A percentile compares a stretch with the other conserved stretches of the same genome.
Evolutionary conservation across 2,797 vertebrate species (phyloP).

Genomic region (Prunella strophiata): DNA sequence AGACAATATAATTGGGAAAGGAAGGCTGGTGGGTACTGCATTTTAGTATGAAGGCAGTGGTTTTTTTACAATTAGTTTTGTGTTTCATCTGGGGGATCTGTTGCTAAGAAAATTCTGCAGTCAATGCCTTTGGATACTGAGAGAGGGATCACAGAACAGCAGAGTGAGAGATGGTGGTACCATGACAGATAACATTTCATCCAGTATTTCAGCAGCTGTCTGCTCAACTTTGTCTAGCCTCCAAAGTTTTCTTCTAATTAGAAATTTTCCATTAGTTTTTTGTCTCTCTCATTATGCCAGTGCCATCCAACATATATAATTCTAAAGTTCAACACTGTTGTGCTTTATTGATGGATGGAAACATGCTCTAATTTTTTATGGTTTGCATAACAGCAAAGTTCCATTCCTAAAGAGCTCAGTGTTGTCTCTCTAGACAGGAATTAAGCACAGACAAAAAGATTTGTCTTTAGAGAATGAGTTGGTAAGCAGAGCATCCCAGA

Average conservation of each 20-base stretch:
- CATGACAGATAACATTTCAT: background rate
- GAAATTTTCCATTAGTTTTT: background rate
- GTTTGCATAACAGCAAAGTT: background rate
- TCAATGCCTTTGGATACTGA: background rate
- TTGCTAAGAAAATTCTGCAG: background rate
- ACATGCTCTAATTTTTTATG: background rate
- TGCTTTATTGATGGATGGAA: background rate
- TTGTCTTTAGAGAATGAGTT: background rate
- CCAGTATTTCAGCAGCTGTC: background rate
- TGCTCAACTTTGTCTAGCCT: background rate
- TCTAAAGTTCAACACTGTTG: background rate
- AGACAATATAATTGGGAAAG: background rate
- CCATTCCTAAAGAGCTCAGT: background rate
- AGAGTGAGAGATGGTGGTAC: background rate
- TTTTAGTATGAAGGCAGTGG: background rate
- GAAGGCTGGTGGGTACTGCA: background rate
- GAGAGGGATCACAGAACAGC: background rate
- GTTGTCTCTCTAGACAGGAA: background rate
- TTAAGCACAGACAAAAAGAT: background rate
- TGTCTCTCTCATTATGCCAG: background rate
- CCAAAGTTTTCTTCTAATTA: background rate
- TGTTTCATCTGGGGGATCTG: background rate
- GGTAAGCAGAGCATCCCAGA: background rate
- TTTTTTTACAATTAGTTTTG: background rate
- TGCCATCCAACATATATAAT: background rate